phyloP scores from a whole-genome alignment of 2,797 vertebrate species.

The Sebastes diaconus region DNA sequence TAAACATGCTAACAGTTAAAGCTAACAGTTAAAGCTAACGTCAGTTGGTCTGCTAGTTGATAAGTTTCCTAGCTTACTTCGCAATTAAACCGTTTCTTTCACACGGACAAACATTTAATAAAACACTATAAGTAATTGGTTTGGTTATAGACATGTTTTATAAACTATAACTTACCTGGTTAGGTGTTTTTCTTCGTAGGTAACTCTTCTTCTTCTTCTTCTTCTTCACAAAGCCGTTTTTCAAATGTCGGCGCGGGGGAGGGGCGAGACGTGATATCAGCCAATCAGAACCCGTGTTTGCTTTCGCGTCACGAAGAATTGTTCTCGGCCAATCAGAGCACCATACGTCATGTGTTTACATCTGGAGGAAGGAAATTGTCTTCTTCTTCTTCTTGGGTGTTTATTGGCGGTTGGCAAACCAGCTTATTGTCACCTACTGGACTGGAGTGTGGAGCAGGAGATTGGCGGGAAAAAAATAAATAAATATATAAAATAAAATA shows the following conservation, averaged over 20 bases:
- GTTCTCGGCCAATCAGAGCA: constrained; percentile 23
- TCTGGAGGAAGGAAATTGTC: constrained; percentile 45
- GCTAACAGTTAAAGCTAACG: constrained; percentile 29
- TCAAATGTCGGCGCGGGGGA: constrained; percentile 64
- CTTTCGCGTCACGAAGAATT: fast-evolving
- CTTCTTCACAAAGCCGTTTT: constrained; percentile 42
- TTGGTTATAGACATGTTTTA: fast-evolving
- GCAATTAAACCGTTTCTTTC: background rate
- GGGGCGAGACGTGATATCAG: background rate
- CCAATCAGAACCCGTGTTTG: constrained; percentile 57
- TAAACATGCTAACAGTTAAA: constrained; percentile 18
- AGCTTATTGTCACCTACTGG: no score
- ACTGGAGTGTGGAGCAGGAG: no score
- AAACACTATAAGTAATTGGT: fast-evolving
- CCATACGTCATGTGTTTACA: constrained; percentile 28
- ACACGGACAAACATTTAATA: fast-evolving
- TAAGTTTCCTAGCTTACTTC: background rate
- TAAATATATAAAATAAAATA: no score
- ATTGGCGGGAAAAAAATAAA: fast-evolving
- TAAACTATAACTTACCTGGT: constrained; percentile 14
- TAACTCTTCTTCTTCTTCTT: no score
- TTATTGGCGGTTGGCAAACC: no score
- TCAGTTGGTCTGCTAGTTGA: background rate
- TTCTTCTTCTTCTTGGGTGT: no score
- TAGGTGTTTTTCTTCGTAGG: background rate